Evolutionary conservation across 1,140 invertebrate species (phyloP), one percentile per base, ranked within the genome.

Genomic region (Rhyzopertha dominica): DNA sequence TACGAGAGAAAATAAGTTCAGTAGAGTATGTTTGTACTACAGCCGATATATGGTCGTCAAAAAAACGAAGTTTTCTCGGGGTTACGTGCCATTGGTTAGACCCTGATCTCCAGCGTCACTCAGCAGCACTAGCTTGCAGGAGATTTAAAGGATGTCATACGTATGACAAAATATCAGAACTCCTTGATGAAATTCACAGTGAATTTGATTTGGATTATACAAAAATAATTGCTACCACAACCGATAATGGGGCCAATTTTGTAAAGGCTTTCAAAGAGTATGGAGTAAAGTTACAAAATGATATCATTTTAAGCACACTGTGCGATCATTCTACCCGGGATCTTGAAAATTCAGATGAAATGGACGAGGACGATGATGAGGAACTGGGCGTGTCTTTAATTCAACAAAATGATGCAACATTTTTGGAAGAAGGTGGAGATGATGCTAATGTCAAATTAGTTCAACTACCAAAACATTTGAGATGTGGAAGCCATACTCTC

Each of bases 181-280:
- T 32, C 26, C 13, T 55, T 1, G 30, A 30, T n/a, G 29, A 38
- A 20, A 43, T 58, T 34, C 41, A 50, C 20, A 19, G 17, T 3
- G 24, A 29, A 29, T 55, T 50, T 32, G 36, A 35, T 23, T 43
- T 55, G 14, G 29, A 39, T 16, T 7, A 14, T 8, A 12, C 14
- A 23, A 47, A 47, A 42, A 50, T 58, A 18, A 16, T 35, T 10
- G 40, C 26, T 24, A 58, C 53, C 9, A 37, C 52, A 9, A 53
- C 53, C 17, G 53, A 51, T 31, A 53, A 52, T 23, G 53, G 47
- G 2, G 45, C 44, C 13, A 55, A 55, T 46, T 53, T 55, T 28
- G 26, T 51, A 3, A 51, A 53, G 36, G 42, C 47, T 3, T 55
- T 50, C 34, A 18, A 43, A 44, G 52, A 43, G 32, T 54, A 47